Percentiles rank a stretch among this genome's conserved stretches.
These are phyloP conservation scores for Wasmannia auropunctata DNA, from an alignment of 1,140 invertebrate species.

Conservation along the genomic window DNA sequence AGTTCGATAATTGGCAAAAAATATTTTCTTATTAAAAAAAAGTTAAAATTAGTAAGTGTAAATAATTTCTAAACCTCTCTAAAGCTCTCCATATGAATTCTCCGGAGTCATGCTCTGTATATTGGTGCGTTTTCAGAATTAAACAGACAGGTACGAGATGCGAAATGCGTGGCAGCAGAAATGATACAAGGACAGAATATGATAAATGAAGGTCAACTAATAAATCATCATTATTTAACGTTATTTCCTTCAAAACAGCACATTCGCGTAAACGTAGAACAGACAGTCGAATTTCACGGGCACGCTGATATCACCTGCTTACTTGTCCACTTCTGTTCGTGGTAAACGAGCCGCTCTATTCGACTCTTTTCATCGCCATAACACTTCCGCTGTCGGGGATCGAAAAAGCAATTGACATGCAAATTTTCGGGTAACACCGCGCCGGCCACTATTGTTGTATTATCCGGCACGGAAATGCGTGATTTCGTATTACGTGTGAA, in stretches of 20 bases:
- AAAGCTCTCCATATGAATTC: background rate
- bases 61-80: background rate
- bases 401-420: constrained; percentile 70
- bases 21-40: background rate
- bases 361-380: background rate
- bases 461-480: constrained; percentile 34
- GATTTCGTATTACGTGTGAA: constrained; percentile 25
- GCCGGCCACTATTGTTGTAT: constrained; percentile 51
- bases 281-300: constrained; percentile 5
- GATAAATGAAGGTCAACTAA: background rate
- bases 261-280: background rate
- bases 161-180: background rate
- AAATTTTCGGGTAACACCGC: constrained; percentile 63
- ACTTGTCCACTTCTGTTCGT: constrained; percentile 37
- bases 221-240: background rate
- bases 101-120: constrained; percentile 6
- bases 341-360: constrained; percentile 17
- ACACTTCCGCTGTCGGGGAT: constrained; percentile 52
- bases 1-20: background rate
- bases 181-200: background rate
- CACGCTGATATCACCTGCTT: constrained; percentile 18
- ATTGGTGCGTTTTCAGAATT: background rate
- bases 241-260: background rate
- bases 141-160: background rate
- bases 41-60: background rate